Evolutionary conservation across 92 coral and sea anemone genomes (phyloP).

Genomic region (Porites lobata): DNA sequence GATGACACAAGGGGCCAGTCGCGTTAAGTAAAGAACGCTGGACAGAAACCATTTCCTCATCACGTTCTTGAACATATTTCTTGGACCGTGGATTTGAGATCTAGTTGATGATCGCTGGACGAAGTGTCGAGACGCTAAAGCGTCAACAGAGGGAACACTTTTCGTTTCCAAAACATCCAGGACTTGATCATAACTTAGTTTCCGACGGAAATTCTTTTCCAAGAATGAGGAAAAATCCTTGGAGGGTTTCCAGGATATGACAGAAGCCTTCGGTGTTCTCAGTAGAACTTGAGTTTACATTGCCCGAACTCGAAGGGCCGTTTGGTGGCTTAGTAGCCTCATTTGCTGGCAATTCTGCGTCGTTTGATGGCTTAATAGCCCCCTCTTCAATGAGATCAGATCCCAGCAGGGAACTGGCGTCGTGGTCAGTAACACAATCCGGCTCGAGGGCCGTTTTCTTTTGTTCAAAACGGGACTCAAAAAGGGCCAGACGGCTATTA

Average conservation of each 20-base stretch:
- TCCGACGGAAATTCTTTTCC: constrained; percentile 1
- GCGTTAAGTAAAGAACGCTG: constrained; percentile 38
- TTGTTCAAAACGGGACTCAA: too few species aligned
- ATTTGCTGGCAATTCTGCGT: background rate
- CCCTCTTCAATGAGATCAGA: background rate
- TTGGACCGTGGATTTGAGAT: background rate
- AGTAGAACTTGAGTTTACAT: too few species aligned
- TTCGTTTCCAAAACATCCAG: background rate
- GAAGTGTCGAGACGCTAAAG: background rate
- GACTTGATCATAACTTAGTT: background rate
- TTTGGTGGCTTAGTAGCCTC: background rate
- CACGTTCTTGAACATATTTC: constrained; percentile 44
- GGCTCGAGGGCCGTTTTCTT: too few species aligned
- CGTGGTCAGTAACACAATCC: too few species aligned
- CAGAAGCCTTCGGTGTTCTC: too few species aligned
- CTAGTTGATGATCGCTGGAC: background rate
- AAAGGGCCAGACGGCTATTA: too few species aligned
- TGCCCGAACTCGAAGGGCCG: background rate
- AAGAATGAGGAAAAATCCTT: constrained; percentile 6
- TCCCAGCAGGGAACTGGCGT: too few species aligned
- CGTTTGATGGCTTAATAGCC: background rate
- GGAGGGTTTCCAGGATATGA: background rate
- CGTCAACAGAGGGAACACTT: background rate
- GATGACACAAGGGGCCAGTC: constrained; percentile 40
- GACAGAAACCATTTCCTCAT: constrained; percentile 42